These are phyloP conservation scores for Trematomus bernacchii DNA, from an alignment of 2,797 vertebrate species.

Conservation along the genomic window DNA sequence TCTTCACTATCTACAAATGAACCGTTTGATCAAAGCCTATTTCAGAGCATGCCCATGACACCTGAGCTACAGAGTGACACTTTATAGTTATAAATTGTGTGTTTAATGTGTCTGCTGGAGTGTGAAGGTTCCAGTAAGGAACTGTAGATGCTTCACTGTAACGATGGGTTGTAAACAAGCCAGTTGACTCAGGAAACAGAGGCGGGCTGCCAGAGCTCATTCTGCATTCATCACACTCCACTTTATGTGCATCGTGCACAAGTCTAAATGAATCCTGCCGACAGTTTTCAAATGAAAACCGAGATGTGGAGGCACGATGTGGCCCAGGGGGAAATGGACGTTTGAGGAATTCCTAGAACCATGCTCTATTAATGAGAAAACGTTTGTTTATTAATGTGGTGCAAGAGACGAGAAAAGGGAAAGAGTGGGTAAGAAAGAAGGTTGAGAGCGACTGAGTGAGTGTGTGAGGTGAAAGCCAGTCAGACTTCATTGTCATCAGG, in stretches of 20 bases:
- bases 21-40: conserved; percentile 28
- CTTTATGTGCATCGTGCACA: conserved; percentile 37
- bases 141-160: conserved; percentile 23
- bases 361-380: conserved; percentile 9
- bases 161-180: conserved; percentile 63
- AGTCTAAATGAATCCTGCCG: conserved; percentile 54
- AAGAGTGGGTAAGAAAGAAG: conserved; percentile 15
- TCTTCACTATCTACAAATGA: conserved; percentile 15
- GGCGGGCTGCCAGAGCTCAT: conserved; percentile 33
- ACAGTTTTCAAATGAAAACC: conserved; percentile 44
- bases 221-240: conserved; percentile 53
- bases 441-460: background rate
- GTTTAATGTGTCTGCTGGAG: conserved; percentile 50
- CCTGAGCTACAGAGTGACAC: conserved; percentile 33
- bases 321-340: background rate
- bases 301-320: conserved; percentile 11
- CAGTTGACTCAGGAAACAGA: conserved; percentile 22
- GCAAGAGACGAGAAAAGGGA: background rate
- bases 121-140: conserved; percentile 26
- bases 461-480: conserved; percentile 11
- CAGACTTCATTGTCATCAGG: background rate
- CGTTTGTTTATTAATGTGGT: conserved; percentile 13
- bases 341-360: conserved; percentile 62
- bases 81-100: conserved; percentile 61
- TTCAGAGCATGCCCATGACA: conserved; percentile 19